Percentiles rank a stretch among this genome's conserved stretches.
Evolutionary conservation across 1,140 invertebrate species (phyloP).

Genomic region (Hermatobates lingyangjiaoensis): DNA sequence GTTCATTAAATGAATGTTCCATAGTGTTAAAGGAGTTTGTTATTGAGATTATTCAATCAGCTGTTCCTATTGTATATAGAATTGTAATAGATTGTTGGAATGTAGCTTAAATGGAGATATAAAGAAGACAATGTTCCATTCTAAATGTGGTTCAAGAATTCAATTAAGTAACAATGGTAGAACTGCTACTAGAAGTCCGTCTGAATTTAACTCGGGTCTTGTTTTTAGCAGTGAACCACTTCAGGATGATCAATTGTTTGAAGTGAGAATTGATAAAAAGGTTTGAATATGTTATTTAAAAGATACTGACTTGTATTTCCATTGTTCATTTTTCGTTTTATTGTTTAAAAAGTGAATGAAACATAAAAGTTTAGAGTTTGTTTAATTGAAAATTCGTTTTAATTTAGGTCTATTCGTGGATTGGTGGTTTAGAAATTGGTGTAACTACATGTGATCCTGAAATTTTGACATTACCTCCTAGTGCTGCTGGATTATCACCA

Average conservation of each 20-base stretch:
- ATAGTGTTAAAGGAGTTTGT: too few species aligned
- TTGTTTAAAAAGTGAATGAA: not conserved
- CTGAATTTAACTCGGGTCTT: slow-evolving; percentile 64
- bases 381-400: slow-evolving; percentile 4
- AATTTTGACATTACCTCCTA: slow-evolving; percentile 57
- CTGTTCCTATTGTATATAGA: too few species aligned
- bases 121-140: slow-evolving; percentile 47
- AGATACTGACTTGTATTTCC: too few species aligned
- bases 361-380: not conserved
- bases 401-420: slow-evolving; percentile 55
- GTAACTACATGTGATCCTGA: slow-evolving; percentile 70
- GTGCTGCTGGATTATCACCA: slow-evolving; percentile 61
- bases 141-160: slow-evolving; percentile 57
- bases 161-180: slow-evolving; percentile 59
- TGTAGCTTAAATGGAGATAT: too few species aligned
- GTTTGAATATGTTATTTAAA: too few species aligned
- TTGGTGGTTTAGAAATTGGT: slow-evolving; percentile 80
- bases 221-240: slow-evolving; percentile 69
- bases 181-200: slow-evolving; percentile 57
- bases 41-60: too few species aligned
- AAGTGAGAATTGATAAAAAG: slow-evolving; percentile 75
- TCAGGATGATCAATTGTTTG: slow-evolving; percentile 65
- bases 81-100: too few species aligned
- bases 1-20: too few species aligned
- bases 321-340: not conserved